A percentile compares a stretch with the other conserved stretches of the same genome.
phyloP scores from a whole-genome alignment of 2,113 vertebrate genomes.

The Syngnathoides biaculeatus region DNA sequence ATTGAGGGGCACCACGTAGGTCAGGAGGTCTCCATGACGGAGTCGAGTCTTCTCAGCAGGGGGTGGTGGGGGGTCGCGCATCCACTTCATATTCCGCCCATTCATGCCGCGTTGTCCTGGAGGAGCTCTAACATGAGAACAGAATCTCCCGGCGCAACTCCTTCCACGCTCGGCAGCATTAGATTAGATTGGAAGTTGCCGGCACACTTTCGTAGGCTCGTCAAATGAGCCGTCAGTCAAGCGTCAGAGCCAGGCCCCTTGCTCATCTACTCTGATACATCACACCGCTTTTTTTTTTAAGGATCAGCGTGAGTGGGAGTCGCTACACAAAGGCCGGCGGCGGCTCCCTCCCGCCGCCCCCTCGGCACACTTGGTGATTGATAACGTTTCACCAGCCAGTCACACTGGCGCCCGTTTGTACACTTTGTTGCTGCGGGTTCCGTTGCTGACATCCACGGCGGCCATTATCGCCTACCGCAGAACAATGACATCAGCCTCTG shows the following conservation, averaged over 20 bases:
- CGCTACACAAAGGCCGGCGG: conserved; percentile 48
- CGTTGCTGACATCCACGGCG: conserved; percentile 46
- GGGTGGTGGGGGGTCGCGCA: conserved; percentile 1
- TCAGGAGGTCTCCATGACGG: conserved; percentile 28
- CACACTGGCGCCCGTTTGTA: conserved; percentile 61
- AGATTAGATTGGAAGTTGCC: conserved; percentile 74
- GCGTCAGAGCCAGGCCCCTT: conserved; percentile 55
- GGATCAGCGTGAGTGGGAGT: conserved; percentile 62
- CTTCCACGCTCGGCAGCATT: conserved; percentile 59
- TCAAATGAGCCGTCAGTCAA: conserved; percentile 78
- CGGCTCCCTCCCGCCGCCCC: conserved; percentile 27
- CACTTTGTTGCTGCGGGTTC: conserved; percentile 51
- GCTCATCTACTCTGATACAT: conserved; percentile 75
- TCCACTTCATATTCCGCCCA: conserved; percentile 54
- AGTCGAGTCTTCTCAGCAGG: conserved; percentile 20
- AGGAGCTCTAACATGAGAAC: conserved; percentile 58
- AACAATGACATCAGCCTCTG: conserved; percentile 43
- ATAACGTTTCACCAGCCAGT: conserved; percentile 61
- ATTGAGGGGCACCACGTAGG: conserved; percentile 20
- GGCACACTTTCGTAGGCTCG: conserved; percentile 70
- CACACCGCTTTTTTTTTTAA: conserved; percentile 68
- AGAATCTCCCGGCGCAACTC: conserved; percentile 63
- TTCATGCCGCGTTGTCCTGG: conserved; percentile 41
- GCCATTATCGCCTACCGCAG: conserved; percentile 29
- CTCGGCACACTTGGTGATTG: conserved; percentile 56